A percentile compares a stretch with the other conserved stretches of the same genome.
These are phyloP conservation scores for Phoeniculus purpureus DNA, from an alignment of 2,797 vertebrate genomes.

Conservation along the genomic window DNA sequence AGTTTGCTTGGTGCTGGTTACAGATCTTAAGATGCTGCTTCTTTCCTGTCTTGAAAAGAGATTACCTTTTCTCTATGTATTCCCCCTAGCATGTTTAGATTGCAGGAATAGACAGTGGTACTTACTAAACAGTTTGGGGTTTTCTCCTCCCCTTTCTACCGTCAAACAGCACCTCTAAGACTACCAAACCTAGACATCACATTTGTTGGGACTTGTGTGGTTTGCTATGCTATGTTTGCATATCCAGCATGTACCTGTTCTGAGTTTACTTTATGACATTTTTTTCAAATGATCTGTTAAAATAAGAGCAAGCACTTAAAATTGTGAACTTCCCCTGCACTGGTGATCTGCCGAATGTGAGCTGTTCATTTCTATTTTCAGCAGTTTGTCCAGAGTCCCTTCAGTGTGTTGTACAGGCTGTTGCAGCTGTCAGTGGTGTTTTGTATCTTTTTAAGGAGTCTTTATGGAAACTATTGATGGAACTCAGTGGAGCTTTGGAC, in stretches of 20 bases:
- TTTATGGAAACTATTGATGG: not conserved
- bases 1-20: not conserved
- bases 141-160: not conserved
- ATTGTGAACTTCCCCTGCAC: not conserved
- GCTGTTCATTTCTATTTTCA: accelerated
- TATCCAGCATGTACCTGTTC: accelerated
- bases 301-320: not conserved
- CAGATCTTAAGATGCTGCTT: not conserved
- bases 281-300: not conserved
- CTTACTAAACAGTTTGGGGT: not conserved
- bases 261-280: not conserved
- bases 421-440: not conserved
- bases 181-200: not conserved
- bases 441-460: not conserved
- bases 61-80: not conserved
- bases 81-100: not conserved
- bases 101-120: not conserved
- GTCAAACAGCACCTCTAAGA: not conserved
- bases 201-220: not conserved
- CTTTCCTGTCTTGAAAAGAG: not conserved
- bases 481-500: not conserved
- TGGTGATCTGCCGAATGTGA: not conserved
- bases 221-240: not conserved
- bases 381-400: not conserved
- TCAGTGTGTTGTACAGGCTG: not conserved